Base-by-base conservation (phyloP, 2,113 vertebrate genomes). In the Paramormyrops kingsleyae region DNA sequence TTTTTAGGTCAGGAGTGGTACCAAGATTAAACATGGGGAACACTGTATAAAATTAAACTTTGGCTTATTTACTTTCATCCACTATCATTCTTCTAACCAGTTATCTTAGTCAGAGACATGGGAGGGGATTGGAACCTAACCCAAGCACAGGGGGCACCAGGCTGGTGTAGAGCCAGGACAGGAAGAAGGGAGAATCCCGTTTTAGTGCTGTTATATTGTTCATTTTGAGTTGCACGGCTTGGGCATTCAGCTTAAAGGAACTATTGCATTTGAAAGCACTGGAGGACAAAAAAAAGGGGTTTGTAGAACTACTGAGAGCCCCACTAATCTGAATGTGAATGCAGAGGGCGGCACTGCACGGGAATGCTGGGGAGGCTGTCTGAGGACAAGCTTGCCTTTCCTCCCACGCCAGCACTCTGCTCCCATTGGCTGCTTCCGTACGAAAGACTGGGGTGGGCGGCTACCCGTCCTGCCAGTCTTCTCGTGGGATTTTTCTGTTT, bases 321-420 rank as follows among this genome's bases (percentile, higher is more conserved):
- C 31, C 27, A 1, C 31, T 17, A 80, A 42, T 27, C 49, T 35
- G 44, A 87, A 87, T 87, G 5, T 74, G 84, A 86, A 90, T 74
- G 44, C n/a, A 52, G 47, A 49, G 47, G 74, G 87, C 31, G 47
- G 83, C 44, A 21, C 24, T 66, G 87, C 8, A 62, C 91, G 83
- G 83, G 53, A 92, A 91, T 10, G 62, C 62, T 91, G 89, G 27
- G 31, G 89, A 83, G 15, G 74, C 89, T 46, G 90, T 91, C 44
- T n/a, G 56, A 89, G 77, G 77, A 47, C 31, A 52, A 35, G 19
- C 27, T 49, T 83, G 27, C 70, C 80, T 24, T 52, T 89, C 88
- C 88, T 59, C 88, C 56, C 92, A 89, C 91, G 49, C 86, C 66
- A 27, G 35, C 31, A 84, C 46, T 12, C 62, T n/a, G 42, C 4